Conservation (phyloP, 2,113 vertebrate species). For the Eulacestoma nigropectus region DNA sequence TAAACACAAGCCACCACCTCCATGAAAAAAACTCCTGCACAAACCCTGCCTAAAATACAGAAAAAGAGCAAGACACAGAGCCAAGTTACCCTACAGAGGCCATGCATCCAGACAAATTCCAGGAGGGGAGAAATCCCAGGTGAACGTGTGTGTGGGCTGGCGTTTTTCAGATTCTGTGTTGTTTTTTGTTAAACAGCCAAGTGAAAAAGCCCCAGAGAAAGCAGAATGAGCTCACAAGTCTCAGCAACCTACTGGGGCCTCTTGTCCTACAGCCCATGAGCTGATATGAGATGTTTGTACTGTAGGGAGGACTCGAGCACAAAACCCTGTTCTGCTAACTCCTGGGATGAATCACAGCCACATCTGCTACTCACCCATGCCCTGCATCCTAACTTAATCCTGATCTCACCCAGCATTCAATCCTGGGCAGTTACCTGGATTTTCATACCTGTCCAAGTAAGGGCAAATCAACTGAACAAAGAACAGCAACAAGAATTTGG, state of each 20-base stretch:
- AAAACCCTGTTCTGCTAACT: not conserved
- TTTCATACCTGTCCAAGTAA: not conserved
- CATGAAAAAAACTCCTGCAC: not conserved
- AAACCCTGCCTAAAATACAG: not conserved
- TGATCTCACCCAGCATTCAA: not conserved
- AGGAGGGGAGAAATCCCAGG: not conserved
- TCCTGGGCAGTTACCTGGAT: not conserved
- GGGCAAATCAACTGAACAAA: not conserved
- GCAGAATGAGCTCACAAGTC: not conserved
- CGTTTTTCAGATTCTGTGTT: not conserved
- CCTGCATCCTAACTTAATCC: not conserved
- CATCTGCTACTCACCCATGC: not conserved
- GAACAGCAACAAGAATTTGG: not conserved
- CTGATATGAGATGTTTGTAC: not conserved
- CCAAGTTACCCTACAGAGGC: not conserved
- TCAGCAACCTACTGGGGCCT: not conserved
- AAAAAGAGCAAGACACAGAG: not conserved
- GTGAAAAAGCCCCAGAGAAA: not conserved
- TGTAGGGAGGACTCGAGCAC: not conserved
- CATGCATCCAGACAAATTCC: not conserved
- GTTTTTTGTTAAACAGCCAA: not conserved
- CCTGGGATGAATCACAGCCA: conserved; percentile 3
- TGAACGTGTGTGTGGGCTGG: fast-evolving
- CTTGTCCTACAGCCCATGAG: not conserved
- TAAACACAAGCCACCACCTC: not conserved